Percentiles rank a stretch among this genome's conserved stretches.
phyloP scores from a whole-genome alignment of 2,888 invertebrate genomes.

The Ornithoptera priamus region DNA sequence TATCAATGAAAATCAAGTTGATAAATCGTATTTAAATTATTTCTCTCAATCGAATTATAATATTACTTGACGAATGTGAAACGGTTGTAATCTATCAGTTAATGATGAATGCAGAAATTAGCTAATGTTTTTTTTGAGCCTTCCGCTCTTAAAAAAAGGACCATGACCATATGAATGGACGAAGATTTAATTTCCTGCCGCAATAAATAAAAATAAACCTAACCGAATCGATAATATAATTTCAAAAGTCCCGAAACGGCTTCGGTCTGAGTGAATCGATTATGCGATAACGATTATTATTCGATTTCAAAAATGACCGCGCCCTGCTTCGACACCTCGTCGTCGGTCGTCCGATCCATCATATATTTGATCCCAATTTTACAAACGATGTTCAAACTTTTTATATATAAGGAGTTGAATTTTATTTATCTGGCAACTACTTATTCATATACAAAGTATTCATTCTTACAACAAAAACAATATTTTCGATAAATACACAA shows the following conservation, averaged over 20 bases:
- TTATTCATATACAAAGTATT: no score
- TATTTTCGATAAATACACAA: no score
- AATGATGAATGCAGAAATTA: no score
- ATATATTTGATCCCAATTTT: constrained; percentile 40
- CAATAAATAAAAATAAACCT: constrained; percentile 33
- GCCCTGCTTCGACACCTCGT: constrained; percentile 63
- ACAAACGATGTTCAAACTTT: constrained; percentile 55
- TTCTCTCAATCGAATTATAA: no score
- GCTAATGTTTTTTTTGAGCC: no score
- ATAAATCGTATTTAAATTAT: no score
- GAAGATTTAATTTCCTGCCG: constrained; percentile 14
- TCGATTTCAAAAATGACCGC: constrained; percentile 58
- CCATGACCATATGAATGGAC: constrained; percentile 10
- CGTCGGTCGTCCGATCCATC: constrained; percentile 59
- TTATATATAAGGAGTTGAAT: no score
- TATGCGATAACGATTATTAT: constrained; percentile 62
- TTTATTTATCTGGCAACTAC: no score
- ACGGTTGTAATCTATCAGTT: no score
- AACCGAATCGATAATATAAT: constrained; percentile 35
- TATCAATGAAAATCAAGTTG: no score
- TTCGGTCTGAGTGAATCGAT: constrained; percentile 55
- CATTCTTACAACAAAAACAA: no score
- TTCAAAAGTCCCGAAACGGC: constrained; percentile 52
- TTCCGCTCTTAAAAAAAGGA: not conserved
- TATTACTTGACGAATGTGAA: no score